phyloP scores from a whole-genome alignment of 2,888 invertebrate species.

The Erannis defoliaria region DNA sequence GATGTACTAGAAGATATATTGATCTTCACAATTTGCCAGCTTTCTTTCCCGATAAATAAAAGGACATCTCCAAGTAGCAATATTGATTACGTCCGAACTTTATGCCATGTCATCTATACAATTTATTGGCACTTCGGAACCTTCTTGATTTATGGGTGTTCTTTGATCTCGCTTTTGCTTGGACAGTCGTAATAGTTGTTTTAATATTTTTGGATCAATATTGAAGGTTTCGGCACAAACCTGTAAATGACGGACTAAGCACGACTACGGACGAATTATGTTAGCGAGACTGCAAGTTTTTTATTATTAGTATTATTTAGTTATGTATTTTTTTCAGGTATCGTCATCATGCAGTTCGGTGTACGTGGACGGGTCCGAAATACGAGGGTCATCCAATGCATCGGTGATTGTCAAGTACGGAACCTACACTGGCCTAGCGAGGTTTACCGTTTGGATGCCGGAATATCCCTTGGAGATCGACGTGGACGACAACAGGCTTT shows the following conservation, averaged over 20 bases:
- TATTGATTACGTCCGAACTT: constrained; percentile 36
- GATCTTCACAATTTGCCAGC: constrained; percentile 31
- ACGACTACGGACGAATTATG: too few relatives aligned
- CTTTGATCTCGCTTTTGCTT: constrained; percentile 27
- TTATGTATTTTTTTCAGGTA: constrained; percentile 88
- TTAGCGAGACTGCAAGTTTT: too few relatives aligned
- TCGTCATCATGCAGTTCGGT: constrained; percentile 98
- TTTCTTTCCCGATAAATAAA: constrained; percentile 25
- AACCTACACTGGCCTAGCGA: constrained; percentile 94
- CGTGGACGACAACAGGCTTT: constrained; percentile 95
- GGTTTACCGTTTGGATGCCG: constrained; percentile 98
- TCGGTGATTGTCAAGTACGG: constrained; percentile 97
- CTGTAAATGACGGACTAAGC: background rate
- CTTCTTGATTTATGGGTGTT: constrained; percentile 37
- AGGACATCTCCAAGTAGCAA: constrained; percentile 31
- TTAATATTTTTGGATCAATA: constrained; percentile 22
- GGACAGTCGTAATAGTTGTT: constrained; percentile 26
- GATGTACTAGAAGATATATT: constrained; percentile 14
- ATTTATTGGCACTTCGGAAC: constrained; percentile 36
- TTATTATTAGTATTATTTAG: too few relatives aligned
- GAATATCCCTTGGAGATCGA: constrained; percentile 97
- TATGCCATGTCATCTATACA: constrained; percentile 37
- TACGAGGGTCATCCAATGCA: constrained; percentile 97
- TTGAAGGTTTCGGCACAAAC: background rate
- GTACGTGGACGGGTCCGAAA: constrained; percentile 98